These are phyloP conservation scores for Galaxea fascicularis DNA, from an alignment of 92 coral and sea anemone species.

Conservation along the genomic window DNA sequence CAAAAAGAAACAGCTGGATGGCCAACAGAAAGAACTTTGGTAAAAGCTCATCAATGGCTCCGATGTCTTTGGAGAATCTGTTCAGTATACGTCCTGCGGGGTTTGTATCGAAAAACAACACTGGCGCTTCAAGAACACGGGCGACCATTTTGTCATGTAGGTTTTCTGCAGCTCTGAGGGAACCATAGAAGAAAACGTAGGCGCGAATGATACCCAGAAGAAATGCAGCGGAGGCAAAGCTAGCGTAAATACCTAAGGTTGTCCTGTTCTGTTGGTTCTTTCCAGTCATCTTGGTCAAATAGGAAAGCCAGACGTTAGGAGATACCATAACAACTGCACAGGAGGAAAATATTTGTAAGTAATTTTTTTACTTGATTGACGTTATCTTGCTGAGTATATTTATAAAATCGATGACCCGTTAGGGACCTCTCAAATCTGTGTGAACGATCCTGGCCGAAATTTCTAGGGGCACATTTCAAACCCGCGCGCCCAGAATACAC, in stretches of 20 bases:
- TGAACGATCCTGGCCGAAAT: too few relatives aligned
- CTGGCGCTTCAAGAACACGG: conserved; percentile 23
- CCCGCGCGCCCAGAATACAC: too few relatives aligned
- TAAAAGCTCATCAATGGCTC: conserved; percentile 44
- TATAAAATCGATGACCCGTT: too few relatives aligned
- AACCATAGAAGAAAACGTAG: conserved; percentile 2
- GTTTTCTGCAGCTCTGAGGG: conserved; percentile 37
- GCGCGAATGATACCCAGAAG: conserved; percentile 14
- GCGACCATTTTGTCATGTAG: conserved; percentile 48
- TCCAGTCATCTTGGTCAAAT: conserved; percentile 32
- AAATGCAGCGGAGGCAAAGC: conserved; percentile 1
- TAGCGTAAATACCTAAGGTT: conserved; percentile 1
- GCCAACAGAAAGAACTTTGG: conserved; percentile 20
- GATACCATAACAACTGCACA: conserved; percentile 28
- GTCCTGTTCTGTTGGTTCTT: conserved; percentile 14
- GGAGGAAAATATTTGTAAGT: not conserved
- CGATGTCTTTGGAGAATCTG: conserved; percentile 63
- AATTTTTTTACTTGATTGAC: not conserved
- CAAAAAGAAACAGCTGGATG: not conserved
- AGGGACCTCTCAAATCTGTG: too few relatives aligned
- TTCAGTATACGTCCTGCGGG: conserved; percentile 62
- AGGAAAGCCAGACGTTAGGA: conserved; percentile 54
- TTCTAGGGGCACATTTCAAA: too few relatives aligned
- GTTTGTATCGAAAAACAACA: conserved; percentile 55
- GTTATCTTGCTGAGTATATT: not conserved